Percentiles rank a stretch among this genome's conserved stretches.
These are phyloP conservation scores for Siderastrea siderea DNA, from an alignment of 92 coral and sea anemone species.

Conservation along the genomic window DNA sequence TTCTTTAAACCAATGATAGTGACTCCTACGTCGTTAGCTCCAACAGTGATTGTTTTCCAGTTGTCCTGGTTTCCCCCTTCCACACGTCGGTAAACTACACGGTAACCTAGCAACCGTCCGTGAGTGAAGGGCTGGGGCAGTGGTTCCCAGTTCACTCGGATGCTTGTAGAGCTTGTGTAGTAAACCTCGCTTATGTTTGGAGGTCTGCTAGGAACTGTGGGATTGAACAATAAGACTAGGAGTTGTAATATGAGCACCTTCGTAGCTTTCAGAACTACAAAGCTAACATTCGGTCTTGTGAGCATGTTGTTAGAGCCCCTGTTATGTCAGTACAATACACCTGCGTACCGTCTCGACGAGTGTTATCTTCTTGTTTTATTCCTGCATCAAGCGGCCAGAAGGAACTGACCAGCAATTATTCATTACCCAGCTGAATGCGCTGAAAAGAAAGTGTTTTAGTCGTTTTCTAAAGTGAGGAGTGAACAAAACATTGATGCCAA, in stretches of 20 bases:
- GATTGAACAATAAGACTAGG: constrained; percentile 53
- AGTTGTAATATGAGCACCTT: not conserved
- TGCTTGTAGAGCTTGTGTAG: constrained; percentile 65
- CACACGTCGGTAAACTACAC: constrained; percentile 56
- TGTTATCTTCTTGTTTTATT: no score
- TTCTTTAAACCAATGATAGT: constrained; percentile 61
- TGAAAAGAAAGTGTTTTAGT: no score
- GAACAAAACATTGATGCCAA: no score
- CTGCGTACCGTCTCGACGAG: no score
- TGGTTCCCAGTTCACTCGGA: constrained; percentile 87
- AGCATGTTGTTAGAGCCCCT: no score
- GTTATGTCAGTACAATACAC: no score
- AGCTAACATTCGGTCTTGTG: no score
- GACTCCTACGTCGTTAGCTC: constrained; percentile 31
- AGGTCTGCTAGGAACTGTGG: constrained; percentile 59
- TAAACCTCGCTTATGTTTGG: constrained; percentile 64
- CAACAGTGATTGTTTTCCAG: constrained; percentile 60
- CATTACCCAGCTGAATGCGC: no score
- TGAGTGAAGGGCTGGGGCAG: constrained; percentile 73
- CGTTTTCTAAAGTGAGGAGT: no score
- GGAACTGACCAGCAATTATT: no score
- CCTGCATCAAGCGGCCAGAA: no score
- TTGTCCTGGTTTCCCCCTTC: constrained; percentile 19
- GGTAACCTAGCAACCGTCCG: constrained; percentile 89
- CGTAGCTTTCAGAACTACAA: not conserved